Evolutionary conservation across 2,797 vertebrate genomes (phyloP), one percentile per base, ranked within the genome.

Genomic region (Ibycter americanus): DNA sequence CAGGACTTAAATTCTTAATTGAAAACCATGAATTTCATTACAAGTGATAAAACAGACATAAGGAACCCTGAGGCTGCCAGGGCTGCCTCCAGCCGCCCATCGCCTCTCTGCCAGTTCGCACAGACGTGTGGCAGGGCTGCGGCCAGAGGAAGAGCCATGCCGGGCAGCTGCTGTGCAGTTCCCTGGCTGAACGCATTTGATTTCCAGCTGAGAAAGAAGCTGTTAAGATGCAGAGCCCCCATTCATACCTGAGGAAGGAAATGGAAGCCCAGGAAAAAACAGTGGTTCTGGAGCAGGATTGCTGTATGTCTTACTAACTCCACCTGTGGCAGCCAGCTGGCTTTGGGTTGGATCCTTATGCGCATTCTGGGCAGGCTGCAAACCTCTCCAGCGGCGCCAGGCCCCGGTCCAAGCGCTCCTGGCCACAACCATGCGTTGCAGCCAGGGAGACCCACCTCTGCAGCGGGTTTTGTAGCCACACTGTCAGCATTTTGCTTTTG

Each of bases 1-100:
- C n/a, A 80, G 74, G 68, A 84, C 63, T 90, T 77, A 59, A n/a
- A 80, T 32, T 54, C 83, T 72, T 72, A 84, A 77, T 32, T 81
- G 79, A 72, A 87, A 90, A 1, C 38, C 49, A 62, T 34, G 70
- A 67, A 72, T 80, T 84, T 84, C 79, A 67, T 81, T 67, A 47
- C 44, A 56, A 87, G 65, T 54, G 74, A 72, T 72, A 80, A 90
- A 87, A 67, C 8, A 42, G 67, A 71, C 73, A 46, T 23, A 29
- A 87, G n/a, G 34, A 81, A 31, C 11, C 36, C 83, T 4, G 31
- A 62, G 58, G 79, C 87, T 87, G 83, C 82, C 84, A 59, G 78
- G 12, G 78, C 71, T 61, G 52, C 68, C 59, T 81, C 62, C 68
- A 36, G 68, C 63, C 52, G 17, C 61, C 49, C 18, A 2, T 23